phyloP scores from a whole-genome alignment of 35 echinoderm and acorn worm genomes.

The Apostichopus japonicus region DNA sequence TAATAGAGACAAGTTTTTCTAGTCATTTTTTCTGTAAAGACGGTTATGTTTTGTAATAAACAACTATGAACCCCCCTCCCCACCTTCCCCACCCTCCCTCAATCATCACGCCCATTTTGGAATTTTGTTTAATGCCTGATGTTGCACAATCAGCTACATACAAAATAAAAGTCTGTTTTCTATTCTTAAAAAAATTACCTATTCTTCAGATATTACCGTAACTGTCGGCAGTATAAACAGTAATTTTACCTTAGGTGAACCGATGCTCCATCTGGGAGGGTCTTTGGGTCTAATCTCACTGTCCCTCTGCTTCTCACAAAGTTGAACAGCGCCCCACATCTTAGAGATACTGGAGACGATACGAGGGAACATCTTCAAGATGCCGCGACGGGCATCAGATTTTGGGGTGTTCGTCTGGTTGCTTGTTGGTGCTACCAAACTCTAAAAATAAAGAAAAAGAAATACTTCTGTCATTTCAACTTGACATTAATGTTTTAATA shows the following conservation, averaged over 20 bases:
- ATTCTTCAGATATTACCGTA: too few relatives aligned
- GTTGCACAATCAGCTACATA: too few relatives aligned
- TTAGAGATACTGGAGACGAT: slow-evolving; percentile 88
- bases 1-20: background rate
- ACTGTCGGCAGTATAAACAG: background rate
- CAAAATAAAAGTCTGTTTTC: too few relatives aligned
- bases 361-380: slow-evolving; percentile 86
- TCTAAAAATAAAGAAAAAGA: slow-evolving; percentile 51
- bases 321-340: slow-evolving; percentile 82
- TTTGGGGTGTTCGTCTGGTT: slow-evolving; percentile 83
- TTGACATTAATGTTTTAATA: too few relatives aligned
- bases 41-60: too few relatives aligned
- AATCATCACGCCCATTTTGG: too few relatives aligned
- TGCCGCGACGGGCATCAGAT: slow-evolving; percentile 83
- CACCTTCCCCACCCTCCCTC: too few relatives aligned
- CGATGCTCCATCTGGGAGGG: slow-evolving; percentile 72
- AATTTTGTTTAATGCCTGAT: too few relatives aligned
- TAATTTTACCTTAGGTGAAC: slow-evolving; percentile 82
- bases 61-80: too few relatives aligned
- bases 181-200: too few relatives aligned
- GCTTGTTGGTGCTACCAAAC: slow-evolving; percentile 62
- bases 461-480: background rate
- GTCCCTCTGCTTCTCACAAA: slow-evolving; percentile 80
- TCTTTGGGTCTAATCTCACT: slow-evolving; percentile 60
- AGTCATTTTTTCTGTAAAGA: too few relatives aligned